phyloP scores from a whole-genome alignment of 1,140 invertebrate genomes.

The Sinonovacula constricta region DNA sequence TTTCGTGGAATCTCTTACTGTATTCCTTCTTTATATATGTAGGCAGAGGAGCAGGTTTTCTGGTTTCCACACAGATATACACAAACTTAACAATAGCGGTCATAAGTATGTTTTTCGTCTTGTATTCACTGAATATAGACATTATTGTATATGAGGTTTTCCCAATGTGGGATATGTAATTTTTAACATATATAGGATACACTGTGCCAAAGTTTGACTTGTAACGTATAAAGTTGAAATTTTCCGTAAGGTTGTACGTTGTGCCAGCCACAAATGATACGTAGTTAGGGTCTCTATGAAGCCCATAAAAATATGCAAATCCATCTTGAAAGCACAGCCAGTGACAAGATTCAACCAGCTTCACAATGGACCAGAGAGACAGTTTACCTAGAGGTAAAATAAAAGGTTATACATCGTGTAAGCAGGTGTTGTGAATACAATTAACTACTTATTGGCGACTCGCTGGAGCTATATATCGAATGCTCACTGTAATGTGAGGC shows the following conservation, averaged over 20 bases:
- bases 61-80: conserved; percentile 25
- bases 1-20: no score
- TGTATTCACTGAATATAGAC: neutral
- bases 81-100: conserved; percentile 29
- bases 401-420: no score
- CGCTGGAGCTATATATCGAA: no score
- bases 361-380: conserved; percentile 25
- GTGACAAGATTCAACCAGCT: conserved; percentile 23
- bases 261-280: conserved; percentile 37
- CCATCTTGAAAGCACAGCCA: neutral
- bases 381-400: conserved; percentile 42
- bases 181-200: conserved; percentile 5
- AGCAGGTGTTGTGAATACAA: no score
- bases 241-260: conserved; percentile 26
- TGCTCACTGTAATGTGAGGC: no score
- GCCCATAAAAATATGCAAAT: conserved; percentile 19
- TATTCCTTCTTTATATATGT: no score
- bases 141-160: conserved; percentile 24
- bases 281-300: conserved; percentile 25
- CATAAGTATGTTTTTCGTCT: neutral
- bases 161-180: conserved; percentile 17
- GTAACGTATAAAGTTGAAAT: neutral
- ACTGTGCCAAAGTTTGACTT: conserved; percentile 17
- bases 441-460: no score
- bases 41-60: no score